phyloP scores from a whole-genome alignment of 2,113 vertebrate species.

The Phylloscopus whistleri region DNA sequence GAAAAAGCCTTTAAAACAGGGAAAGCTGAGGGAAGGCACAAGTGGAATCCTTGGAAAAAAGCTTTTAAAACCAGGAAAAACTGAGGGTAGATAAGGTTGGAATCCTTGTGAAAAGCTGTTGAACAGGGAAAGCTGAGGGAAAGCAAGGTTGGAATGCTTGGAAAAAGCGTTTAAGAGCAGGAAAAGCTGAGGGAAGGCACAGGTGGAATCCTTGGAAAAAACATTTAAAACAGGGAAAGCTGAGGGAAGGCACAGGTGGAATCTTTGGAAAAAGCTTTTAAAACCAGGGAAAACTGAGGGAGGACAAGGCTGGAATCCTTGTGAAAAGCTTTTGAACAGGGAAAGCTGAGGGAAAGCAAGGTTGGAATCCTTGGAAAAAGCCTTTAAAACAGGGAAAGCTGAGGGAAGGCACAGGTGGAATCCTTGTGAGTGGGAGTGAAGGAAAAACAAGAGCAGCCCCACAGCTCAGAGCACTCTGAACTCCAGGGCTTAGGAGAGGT shows the following conservation, averaged over 20 bases:
- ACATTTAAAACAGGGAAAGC: neutral
- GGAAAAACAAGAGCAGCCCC: neutral
- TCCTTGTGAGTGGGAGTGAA: neutral
- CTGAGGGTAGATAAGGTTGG: fast-evolving
- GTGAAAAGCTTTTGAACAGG: neutral
- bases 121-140: too few species aligned
- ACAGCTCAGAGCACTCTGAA: fast-evolving
- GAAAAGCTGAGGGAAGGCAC: neutral
- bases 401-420: fast-evolving
- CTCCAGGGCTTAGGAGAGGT: neutral
- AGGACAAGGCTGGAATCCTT: fast-evolving
- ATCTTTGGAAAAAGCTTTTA: neutral
- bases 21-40: fast-evolving
- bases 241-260: too few species aligned
- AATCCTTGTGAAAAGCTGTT: neutral
- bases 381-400: too few species aligned
- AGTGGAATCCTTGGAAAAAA: neutral
- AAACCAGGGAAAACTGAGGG: too few species aligned
- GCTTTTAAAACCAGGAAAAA: neutral
- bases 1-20: neutral
- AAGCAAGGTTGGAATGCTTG: fast-evolving
- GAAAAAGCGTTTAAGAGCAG: too few species aligned
- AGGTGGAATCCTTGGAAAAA: neutral
- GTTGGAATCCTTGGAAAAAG: neutral
- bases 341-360: fast-evolving